Conservation (phyloP, 2,113 vertebrate genomes). For the Smithornis capensis region DNA sequence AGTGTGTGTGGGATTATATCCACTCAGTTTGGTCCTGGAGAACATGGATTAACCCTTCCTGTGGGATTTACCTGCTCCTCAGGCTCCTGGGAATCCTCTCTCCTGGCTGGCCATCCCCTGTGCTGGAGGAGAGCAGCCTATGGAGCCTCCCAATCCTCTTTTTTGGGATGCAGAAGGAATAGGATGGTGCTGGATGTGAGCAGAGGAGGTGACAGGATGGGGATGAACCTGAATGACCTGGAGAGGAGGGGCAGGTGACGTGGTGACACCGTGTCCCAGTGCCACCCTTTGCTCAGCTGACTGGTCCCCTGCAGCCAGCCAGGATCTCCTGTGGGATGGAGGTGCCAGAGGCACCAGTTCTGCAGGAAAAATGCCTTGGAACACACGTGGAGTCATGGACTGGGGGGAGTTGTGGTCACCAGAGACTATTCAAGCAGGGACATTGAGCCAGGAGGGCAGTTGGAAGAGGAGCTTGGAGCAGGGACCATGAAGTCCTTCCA, state of each 20-base stretch:
- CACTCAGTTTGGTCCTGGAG: neutral
- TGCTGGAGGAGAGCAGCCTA: neutral
- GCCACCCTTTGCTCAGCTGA: neutral
- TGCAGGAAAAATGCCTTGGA: neutral
- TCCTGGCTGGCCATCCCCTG: rapidly evolving
- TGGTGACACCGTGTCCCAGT: rapidly evolving
- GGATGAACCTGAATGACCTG: neutral
- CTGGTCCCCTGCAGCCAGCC: neutral
- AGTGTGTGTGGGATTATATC: neutral
- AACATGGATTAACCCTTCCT: neutral
- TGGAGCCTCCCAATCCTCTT: rapidly evolving
- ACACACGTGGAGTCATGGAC: rapidly evolving
- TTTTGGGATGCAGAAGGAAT: neutral
- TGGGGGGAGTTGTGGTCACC: neutral
- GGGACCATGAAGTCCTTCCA: neutral
- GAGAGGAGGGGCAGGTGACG: neutral
- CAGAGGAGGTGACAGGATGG: neutral
- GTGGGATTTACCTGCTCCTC: neutral
- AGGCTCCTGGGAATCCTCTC: neutral
- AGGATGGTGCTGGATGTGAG: neutral
- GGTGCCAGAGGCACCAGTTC: neutral
- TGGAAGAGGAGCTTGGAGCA: neutral
- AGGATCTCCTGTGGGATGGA: rapidly evolving
- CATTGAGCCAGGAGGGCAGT: neutral
- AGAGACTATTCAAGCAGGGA: neutral